These are phyloP conservation scores for Andrena hattorfiana DNA, from an alignment of 2,888 invertebrate genomes.

Conservation along the genomic window DNA sequence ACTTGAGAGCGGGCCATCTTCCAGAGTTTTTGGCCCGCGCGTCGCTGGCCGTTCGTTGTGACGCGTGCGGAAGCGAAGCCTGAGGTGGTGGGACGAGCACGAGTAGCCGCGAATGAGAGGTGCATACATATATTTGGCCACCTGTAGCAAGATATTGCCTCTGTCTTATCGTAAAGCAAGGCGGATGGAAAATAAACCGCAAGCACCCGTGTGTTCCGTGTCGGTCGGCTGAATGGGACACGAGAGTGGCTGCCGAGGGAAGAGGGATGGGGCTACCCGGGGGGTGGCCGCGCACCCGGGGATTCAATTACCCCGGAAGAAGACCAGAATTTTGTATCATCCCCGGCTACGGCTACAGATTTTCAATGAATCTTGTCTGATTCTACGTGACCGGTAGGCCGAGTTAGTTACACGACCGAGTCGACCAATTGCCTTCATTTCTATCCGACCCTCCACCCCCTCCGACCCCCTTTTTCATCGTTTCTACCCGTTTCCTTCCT, in stretches of 20 bases:
- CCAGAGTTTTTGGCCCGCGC: neutral
- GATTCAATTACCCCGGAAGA: conserved; percentile 66
- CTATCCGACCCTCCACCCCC: neutral
- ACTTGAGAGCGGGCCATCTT: too few relatives aligned
- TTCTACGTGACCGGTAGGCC: conserved; percentile 68
- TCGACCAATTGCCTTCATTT: conserved; percentile 59
- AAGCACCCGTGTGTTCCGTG: conserved; percentile 25
- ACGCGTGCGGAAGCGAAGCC: neutral
- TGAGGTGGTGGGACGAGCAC: neutral
- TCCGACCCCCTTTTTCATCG: neutral
- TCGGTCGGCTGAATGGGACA: conserved; percentile 36
- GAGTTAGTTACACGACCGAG: conserved; percentile 60
- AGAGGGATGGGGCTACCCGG: neutral
- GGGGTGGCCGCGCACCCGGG: conserved; percentile 36
- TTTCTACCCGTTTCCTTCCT: conserved; percentile 6
- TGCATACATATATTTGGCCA: conserved; percentile 57
- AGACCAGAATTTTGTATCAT: conserved; percentile 68
- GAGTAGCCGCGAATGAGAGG: conserved; percentile 43
- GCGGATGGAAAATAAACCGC: conserved; percentile 63
- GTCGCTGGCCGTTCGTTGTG: neutral
- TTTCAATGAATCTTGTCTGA: conserved; percentile 67
- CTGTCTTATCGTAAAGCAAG: conserved; percentile 65
- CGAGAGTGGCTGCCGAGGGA: neutral
- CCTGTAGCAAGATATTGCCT: conserved; percentile 67
- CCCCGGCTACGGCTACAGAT: conserved; percentile 57